Percentiles rank a stretch among this genome's conserved stretches.
Evolutionary conservation across 2,888 invertebrate genomes (phyloP).

Genomic region (Helleia helle): DNA sequence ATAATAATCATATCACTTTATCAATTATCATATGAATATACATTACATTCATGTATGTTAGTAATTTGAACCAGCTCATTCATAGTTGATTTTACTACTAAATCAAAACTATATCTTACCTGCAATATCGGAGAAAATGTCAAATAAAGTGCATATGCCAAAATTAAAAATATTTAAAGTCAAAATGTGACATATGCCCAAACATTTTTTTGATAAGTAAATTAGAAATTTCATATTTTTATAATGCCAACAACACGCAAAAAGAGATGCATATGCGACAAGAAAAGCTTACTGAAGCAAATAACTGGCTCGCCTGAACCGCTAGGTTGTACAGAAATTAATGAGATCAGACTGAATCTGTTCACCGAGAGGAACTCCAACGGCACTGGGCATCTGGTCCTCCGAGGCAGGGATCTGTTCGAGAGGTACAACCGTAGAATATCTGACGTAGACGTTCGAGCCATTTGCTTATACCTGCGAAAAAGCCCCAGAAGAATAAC

Average conservation of each 20-base stretch:
- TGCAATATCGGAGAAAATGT: no score
- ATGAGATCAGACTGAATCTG: constrained; percentile 42
- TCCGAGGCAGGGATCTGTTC: constrained; percentile 66
- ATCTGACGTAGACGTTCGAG: constrained; percentile 57
- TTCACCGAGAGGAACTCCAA: constrained; percentile 71
- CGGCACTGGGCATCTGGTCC: constrained; percentile 60
- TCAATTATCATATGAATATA: no score
- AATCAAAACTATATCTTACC: no score
- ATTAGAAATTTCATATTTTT: no score
- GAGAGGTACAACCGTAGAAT: constrained; percentile 58
- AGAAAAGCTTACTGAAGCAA: constrained; percentile 29
- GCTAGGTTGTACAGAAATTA: constrained; percentile 32
- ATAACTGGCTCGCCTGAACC: constrained; percentile 34
- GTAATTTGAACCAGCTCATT: no score
- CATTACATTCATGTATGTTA: no score
- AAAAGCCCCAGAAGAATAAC: constrained; percentile 54
- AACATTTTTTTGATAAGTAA: no score
- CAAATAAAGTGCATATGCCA: no score
- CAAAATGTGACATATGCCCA: no score
- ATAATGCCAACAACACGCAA: constrained; percentile 7
- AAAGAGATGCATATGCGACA: constrained; percentile 45
- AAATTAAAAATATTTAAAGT: no score
- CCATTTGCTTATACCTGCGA: constrained; percentile 60
- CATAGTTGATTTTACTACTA: no score
- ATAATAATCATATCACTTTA: no score